These are phyloP conservation scores for Fissipunctia ypsillon DNA, from an alignment of 2,888 invertebrate species.

Conservation along the genomic window DNA sequence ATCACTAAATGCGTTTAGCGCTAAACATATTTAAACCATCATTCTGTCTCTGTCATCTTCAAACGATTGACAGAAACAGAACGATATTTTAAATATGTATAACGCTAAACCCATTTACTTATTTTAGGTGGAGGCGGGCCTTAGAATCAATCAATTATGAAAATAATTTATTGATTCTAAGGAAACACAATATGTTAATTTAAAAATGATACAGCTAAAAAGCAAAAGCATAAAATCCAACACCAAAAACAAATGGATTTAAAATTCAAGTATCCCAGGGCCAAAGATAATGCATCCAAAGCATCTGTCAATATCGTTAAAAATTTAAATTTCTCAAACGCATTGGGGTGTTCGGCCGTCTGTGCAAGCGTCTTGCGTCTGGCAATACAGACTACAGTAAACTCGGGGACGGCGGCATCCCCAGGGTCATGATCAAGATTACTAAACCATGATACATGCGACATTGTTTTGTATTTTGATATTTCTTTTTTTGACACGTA, in stretches of 20 bases:
- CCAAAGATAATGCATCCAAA: conserved; percentile 13
- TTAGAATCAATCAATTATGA: background rate
- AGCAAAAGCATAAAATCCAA: background rate
- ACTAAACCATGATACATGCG: conserved; percentile 30
- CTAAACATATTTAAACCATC: background rate
- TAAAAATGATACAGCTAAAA: background rate
- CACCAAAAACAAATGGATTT: background rate
- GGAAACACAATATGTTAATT: background rate
- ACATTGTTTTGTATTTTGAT: conserved; percentile 29
- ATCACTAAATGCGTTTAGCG: background rate
- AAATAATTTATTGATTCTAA: too few relatives aligned
- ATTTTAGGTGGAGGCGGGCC: too few relatives aligned
- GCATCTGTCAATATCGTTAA: conserved; percentile 41
- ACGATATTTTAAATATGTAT: too few relatives aligned
- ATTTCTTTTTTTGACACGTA: background rate
- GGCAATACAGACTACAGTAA: conserved; percentile 57
- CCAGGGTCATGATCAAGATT: conserved; percentile 61
- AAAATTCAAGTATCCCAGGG: conserved; percentile 6
- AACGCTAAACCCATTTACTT: too few relatives aligned
- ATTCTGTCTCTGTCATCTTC: background rate
- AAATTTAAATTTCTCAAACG: conserved; percentile 42
- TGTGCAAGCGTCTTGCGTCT: conserved; percentile 53
- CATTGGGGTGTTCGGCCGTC: conserved; percentile 53
- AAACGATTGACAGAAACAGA: background rate
- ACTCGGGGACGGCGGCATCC: conserved; percentile 45